Evolutionary conservation across 2,888 invertebrate genomes (phyloP).

Genomic region (Pollenia angustigena): DNA sequence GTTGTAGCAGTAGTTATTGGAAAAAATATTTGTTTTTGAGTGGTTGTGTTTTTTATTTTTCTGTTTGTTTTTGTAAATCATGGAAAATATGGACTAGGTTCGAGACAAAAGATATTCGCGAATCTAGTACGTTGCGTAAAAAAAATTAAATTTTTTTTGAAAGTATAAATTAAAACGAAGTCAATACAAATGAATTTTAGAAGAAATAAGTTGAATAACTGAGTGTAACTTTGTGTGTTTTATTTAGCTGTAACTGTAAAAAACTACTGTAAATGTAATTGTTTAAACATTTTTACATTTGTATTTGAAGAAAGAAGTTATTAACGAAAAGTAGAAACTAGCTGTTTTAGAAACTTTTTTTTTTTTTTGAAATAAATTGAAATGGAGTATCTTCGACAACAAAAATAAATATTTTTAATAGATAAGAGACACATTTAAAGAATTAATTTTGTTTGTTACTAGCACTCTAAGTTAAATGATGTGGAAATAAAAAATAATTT

Average conservation of each 20-base stretch:
- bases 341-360: conserved; percentile 48
- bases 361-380: conserved; percentile 12
- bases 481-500: conserved; percentile 31
- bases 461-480: conserved; percentile 65
- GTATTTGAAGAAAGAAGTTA: background rate
- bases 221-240: conserved; percentile 46
- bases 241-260: conserved; percentile 34
- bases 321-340: conserved; percentile 42
- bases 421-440: conserved; percentile 4
- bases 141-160: background rate
- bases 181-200: conserved; percentile 30
- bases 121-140: conserved; percentile 75
- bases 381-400: conserved; percentile 15
- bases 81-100: conserved; percentile 75
- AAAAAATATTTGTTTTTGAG: conserved; percentile 12
- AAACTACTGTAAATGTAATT: conserved; percentile 45
- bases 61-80: conserved; percentile 36
- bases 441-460: conserved; percentile 49
- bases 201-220: conserved; percentile 31
- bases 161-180: conserved; percentile 37
- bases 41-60: conserved; percentile 7
- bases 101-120: conserved; percentile 77
- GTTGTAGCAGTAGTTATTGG: conserved; percentile 17
- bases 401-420: conserved; percentile 1
- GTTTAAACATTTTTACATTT: conserved; percentile 21